Base-by-base conservation (phyloP, 2,888 invertebrate species). In the Apodemia zela region DNA sequence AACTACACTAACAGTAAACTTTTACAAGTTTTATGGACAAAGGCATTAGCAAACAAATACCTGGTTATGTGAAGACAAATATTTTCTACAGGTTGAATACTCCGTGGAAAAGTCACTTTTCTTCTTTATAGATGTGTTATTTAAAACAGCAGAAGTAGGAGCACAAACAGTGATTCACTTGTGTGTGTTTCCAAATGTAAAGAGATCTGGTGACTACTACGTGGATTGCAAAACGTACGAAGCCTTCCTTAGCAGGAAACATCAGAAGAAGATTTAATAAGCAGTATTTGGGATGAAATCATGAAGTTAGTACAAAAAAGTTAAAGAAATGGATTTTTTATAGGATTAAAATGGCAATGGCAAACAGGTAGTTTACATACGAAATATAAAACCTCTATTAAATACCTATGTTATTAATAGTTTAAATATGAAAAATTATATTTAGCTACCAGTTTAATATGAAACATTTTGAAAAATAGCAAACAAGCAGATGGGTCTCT, bases 51-150 rank as follows among this genome's bases (percentile, higher is more conserved):
- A 0, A 84, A 81, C 49, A 75, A 79, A 33, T 67, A 92, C 98
- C 97, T 0, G 98, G 98, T 13, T 86, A 96, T 79, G 95, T 97
- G 47, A 94, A 95, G 77, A 95, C 95, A 0, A 95, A 95, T 29
- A 96, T 97, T 61, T 96, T 95, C 93, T 91, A 94, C 45, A 94
- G 92, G 71, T 82, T 93, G 13, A 93, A 94, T 0, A 60, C 67
- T 0, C 7, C 62, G 2, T 0, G 47, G 0, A 79, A 93, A 94
- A 92, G 18, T 83, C 93, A 0, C 68, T 95, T 67, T 78, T 88
- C 67, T 73, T 93, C 6, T 79, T 95, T 3, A 84, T 94, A 0
- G 93, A 93, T 72, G 80, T 92, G 0, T 86, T 95, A 73, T 96
- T 94, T 73, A 96, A 96, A 86, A 94, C 93, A 2, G 85, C 94